A percentile compares a stretch with the other conserved stretches of the same genome.
These are phyloP conservation scores for Vandiemenella viatica DNA, from an alignment of 2,888 invertebrate species.

Conservation along the genomic window DNA sequence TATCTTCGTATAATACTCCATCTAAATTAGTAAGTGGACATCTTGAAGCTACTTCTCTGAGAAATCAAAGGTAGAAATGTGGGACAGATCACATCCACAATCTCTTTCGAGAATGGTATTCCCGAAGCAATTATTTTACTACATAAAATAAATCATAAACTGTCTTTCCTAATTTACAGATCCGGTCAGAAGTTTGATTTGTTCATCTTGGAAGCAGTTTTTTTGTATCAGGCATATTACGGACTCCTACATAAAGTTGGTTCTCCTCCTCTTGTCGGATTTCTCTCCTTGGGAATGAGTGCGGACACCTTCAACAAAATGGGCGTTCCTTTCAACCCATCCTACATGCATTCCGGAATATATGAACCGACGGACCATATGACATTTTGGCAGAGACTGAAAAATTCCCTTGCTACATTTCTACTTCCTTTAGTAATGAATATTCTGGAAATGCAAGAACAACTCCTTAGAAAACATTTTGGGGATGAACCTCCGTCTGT, in stretches of 20 bases:
- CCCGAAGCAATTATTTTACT: no score
- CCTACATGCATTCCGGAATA: background rate
- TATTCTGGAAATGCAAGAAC: no score
- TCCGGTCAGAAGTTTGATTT: background rate
- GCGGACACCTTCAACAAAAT: background rate
- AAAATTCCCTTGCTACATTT: conserved; percentile 24
- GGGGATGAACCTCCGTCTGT: conserved; percentile 1
- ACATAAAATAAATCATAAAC: no score
- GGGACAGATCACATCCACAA: no score
- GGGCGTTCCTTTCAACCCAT: background rate
- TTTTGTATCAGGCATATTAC: background rate
- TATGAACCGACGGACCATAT: conserved; percentile 24
- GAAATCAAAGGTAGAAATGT: no score
- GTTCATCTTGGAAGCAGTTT: background rate
- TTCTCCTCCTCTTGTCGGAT: background rate
- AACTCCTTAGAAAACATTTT: conserved; percentile 2
- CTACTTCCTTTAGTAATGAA: no score
- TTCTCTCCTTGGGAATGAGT: background rate
- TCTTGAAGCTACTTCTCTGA: no score
- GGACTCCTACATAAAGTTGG: background rate
- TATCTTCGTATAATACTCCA: no score
- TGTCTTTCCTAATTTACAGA: no score
- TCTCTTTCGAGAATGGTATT: no score
- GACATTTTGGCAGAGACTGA: conserved; percentile 35
- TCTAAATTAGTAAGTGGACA: no score